Evolutionary conservation across 2,113 vertebrate species (phyloP).

Genomic region (Stomatorhinus ivindoensis): DNA sequence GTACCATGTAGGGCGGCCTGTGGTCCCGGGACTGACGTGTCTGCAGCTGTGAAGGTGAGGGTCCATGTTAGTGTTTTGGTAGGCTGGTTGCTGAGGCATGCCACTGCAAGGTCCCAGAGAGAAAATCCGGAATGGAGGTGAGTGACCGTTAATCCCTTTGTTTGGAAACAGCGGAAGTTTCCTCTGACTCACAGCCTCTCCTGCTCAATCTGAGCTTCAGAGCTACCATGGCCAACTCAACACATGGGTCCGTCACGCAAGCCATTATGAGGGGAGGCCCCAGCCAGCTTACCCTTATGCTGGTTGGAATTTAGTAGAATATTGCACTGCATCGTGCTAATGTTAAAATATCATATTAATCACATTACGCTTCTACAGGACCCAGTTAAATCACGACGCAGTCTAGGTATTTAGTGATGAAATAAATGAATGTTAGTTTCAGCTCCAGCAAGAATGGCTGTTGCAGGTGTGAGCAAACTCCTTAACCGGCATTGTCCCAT

Average conservation of each 20-base stretch:
- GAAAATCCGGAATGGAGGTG: background rate
- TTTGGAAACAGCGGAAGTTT: background rate
- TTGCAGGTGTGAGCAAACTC: background rate
- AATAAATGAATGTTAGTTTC: background rate
- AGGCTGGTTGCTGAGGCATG: background rate
- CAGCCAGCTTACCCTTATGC: background rate
- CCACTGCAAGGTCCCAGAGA: background rate
- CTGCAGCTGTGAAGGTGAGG: background rate
- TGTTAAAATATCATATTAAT: background rate
- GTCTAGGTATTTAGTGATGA: background rate
- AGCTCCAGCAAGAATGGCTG: background rate
- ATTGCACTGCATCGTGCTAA: background rate
- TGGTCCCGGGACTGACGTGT: background rate
- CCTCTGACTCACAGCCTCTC: background rate
- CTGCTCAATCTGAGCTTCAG: background rate
- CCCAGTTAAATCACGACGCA: background rate
- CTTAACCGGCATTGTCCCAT: background rate
- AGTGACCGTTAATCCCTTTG: conserved; percentile 2
- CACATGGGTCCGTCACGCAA: background rate
- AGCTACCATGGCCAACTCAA: background rate
- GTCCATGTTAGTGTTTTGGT: background rate
- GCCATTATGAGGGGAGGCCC: background rate
- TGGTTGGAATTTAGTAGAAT: background rate
- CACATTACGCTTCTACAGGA: background rate
- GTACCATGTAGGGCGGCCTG: background rate